These are phyloP conservation scores for Lynx canadensis DNA, from an alignment of 2,113 vertebrate species.

Conservation along the genomic window DNA sequence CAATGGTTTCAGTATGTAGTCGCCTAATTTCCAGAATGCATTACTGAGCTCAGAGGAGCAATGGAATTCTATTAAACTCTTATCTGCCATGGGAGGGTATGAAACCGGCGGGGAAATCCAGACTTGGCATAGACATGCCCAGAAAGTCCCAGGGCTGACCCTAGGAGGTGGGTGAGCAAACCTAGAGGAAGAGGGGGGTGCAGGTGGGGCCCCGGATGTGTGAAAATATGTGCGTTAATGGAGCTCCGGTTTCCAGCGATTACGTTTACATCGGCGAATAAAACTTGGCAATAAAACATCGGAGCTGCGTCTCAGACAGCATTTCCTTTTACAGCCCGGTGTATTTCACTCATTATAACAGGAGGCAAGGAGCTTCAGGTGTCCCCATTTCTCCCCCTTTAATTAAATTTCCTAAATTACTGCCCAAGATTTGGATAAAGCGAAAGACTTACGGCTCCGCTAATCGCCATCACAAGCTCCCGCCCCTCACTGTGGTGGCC, in stretches of 20 bases:
- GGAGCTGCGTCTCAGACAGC: slow-evolving; percentile 71
- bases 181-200: neutral
- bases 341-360: slow-evolving; percentile 80
- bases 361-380: slow-evolving; percentile 68
- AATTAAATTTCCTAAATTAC: slow-evolving; percentile 82
- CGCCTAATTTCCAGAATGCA: slow-evolving; percentile 79
- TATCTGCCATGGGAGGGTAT: slow-evolving; percentile 75
- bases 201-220: slow-evolving; percentile 50
- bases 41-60: slow-evolving; percentile 77
- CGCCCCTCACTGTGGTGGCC: neutral
- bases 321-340: slow-evolving; percentile 75
- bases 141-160: slow-evolving; percentile 39
- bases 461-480: slow-evolving; percentile 57
- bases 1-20: slow-evolving; percentile 72
- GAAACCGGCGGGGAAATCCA: slow-evolving; percentile 56
- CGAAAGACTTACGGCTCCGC: slow-evolving; percentile 69
- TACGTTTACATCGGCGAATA: slow-evolving; percentile 80
- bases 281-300: slow-evolving; percentile 81
- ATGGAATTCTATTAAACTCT: slow-evolving; percentile 79
- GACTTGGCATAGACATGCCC: neutral
- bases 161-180: slow-evolving; percentile 15
- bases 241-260: slow-evolving; percentile 75
- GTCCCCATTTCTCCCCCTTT: slow-evolving; percentile 77
- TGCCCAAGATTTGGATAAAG: slow-evolving; percentile 81
- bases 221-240: slow-evolving; percentile 78